Evolutionary conservation across 2,888 invertebrate genomes (phyloP).

Genomic region (Merodon equestris): DNA sequence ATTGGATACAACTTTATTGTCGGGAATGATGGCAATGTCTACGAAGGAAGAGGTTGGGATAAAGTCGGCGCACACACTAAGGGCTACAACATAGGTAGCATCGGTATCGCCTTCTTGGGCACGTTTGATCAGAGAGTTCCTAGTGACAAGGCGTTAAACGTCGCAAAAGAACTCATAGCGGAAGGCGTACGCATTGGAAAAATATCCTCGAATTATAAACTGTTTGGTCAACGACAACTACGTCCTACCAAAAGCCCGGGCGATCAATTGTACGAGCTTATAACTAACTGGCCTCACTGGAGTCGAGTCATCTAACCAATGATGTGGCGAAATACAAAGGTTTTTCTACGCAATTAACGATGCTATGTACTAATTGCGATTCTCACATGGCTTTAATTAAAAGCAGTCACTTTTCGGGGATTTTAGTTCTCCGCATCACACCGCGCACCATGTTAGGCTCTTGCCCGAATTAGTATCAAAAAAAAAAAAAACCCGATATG

Average conservation of each 20-base stretch:
- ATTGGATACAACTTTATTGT: slow-evolving; percentile 88
- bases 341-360: too few relatives aligned
- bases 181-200: slow-evolving; percentile 82
- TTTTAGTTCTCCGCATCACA: too few relatives aligned
- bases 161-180: slow-evolving; percentile 82
- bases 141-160: slow-evolving; percentile 80
- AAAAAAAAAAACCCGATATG: background rate
- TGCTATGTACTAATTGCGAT: too few relatives aligned
- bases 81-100: slow-evolving; percentile 83
- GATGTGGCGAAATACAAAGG: too few relatives aligned
- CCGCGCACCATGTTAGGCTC: too few relatives aligned
- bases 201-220: slow-evolving; percentile 82
- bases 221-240: slow-evolving; percentile 85
- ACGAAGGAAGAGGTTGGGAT: slow-evolving; percentile 86
- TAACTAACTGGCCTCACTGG: slow-evolving; percentile 85
- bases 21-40: slow-evolving; percentile 87
- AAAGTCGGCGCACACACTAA: slow-evolving; percentile 83
- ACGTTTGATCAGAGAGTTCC: slow-evolving; percentile 82
- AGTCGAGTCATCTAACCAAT: slow-evolving; percentile 25
- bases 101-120: slow-evolving; percentile 86
- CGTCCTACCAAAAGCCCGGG: slow-evolving; percentile 85
- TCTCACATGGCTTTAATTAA: too few relatives aligned
- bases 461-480: too few relatives aligned
- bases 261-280: slow-evolving; percentile 81
- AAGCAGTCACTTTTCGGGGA: too few relatives aligned